phyloP scores from a whole-genome alignment of 2,113 vertebrate genomes.

The Turnix velox region DNA sequence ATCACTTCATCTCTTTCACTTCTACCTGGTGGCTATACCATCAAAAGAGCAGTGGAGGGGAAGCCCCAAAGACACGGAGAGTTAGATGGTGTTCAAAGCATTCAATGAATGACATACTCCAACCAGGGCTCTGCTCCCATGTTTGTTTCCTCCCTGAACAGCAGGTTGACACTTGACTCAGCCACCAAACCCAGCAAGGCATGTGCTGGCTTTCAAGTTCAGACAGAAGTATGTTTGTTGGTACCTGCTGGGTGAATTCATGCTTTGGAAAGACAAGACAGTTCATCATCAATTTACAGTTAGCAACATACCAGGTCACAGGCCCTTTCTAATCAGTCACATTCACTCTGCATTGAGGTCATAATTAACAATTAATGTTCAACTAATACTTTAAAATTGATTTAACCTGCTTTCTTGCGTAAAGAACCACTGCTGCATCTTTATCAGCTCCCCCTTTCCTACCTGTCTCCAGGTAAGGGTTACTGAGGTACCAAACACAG shows the following conservation, averaged over 20 bases:
- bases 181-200: neutral
- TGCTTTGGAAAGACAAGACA: neutral
- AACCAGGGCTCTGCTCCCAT: neutral
- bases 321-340: neutral
- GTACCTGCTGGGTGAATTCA: neutral
- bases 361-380: neutral
- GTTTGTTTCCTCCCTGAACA: neutral
- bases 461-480: neutral
- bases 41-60: neutral
- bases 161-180: neutral
- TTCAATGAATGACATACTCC: neutral
- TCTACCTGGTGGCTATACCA: slow-evolving; percentile 9
- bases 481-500: neutral
- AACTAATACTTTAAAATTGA: neutral
- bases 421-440: neutral
- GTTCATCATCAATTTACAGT: neutral
- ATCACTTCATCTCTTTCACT: slow-evolving; percentile 40
- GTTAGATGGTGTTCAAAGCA: neutral
- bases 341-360: neutral
- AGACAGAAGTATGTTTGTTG: neutral
- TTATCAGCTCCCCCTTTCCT: neutral
- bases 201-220: neutral
- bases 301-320: neutral
- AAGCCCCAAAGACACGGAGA: neutral
- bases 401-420: neutral